phyloP scores from a whole-genome alignment of 1,140 invertebrate genomes.

The Hormaphis cornu region DNA sequence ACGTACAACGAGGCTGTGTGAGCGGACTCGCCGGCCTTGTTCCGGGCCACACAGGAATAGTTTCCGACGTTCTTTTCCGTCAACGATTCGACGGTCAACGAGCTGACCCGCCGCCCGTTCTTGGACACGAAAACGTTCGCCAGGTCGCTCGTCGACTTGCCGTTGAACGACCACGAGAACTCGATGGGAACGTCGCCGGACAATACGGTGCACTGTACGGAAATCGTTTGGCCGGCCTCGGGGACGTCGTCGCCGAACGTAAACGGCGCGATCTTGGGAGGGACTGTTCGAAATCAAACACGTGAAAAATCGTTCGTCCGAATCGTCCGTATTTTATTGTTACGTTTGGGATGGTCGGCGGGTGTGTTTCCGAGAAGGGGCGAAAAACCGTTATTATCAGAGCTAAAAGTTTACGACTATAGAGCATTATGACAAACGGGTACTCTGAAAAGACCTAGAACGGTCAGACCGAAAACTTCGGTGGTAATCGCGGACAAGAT shows the following conservation, averaged over 20 bases:
- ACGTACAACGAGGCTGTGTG: slow-evolving; percentile 36
- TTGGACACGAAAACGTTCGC: slow-evolving; percentile 32
- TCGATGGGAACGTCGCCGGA: slow-evolving; percentile 54
- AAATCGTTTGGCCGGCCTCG: slow-evolving; percentile 40
- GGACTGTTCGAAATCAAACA: slow-evolving; percentile 46
- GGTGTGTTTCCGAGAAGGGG: no score
- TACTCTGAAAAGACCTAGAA: no score
- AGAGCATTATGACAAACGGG: no score
- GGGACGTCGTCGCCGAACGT: slow-evolving; percentile 51
- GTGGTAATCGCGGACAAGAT: no score
- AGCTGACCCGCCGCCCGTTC: slow-evolving; percentile 31
- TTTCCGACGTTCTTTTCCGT: slow-evolving; percentile 35
- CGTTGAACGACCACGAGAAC: slow-evolving; percentile 50
- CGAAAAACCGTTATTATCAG: no score
- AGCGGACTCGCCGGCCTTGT: slow-evolving; percentile 34
- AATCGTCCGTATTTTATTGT: no score
- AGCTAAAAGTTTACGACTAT: no score
- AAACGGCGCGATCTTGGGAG: slow-evolving; percentile 62
- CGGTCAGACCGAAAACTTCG: no score
- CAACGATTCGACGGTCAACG: slow-evolving; percentile 36
- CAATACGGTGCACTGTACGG: slow-evolving; percentile 53
- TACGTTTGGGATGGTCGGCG: not conserved
- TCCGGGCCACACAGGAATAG: slow-evolving; percentile 37
- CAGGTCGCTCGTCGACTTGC: slow-evolving; percentile 45
- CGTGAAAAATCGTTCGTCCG: not conserved